Base-by-base conservation (phyloP, 2,113 vertebrate genomes). In the Aspiorhynchus laticeps region DNA sequence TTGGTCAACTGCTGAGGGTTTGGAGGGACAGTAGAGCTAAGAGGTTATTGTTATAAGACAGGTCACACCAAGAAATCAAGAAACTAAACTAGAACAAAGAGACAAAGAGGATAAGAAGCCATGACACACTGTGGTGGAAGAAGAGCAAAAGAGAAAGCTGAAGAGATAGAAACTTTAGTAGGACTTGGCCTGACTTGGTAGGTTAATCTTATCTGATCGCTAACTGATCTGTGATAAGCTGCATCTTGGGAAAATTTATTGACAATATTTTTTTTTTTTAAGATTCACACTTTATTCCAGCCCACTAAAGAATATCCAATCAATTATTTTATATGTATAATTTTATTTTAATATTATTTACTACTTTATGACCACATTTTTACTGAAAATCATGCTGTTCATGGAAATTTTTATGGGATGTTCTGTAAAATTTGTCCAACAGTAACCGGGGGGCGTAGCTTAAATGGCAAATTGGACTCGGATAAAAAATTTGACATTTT, bases 1-100 rank as follows among this genome's bases (percentile, higher is more conserved):
- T 99, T 99, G 97, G 97, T 99, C 98, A 99, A 96, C 98, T 99
- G 98, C 98, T 98, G 96, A 96, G 96, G 97, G 97, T 96, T 95
- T 95, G 97, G 97, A 98, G 97, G 97, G 97, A 98, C 96, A 98
- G 93, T 95, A 98, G 96, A 98, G 94, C 98, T 98, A 97, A 97
- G 97, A 97, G 97, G 96, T 98, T 97, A 98, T 97, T 96, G 90
- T 96, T 94, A 95, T 95, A 96, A 93, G 94, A 97, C 93, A 96
- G 95, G 96, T 95, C 95, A 97, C 95, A 97, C 94, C 87, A 78
- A 96, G 90, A 95, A 95, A 96, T 94, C 91, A 96, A 96, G 91
- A 92, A 88, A 96, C 90, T 88, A 94, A 96, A 96, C 91, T 88
- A 93, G 92, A 95, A 92, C 0, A 87, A 88, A 88, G 90, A 89